Percentiles rank a stretch among this genome's conserved stretches.
These are phyloP conservation scores for Rhogogaster chlorosoma DNA, from an alignment of 2,888 invertebrate species.

Conservation along the genomic window DNA sequence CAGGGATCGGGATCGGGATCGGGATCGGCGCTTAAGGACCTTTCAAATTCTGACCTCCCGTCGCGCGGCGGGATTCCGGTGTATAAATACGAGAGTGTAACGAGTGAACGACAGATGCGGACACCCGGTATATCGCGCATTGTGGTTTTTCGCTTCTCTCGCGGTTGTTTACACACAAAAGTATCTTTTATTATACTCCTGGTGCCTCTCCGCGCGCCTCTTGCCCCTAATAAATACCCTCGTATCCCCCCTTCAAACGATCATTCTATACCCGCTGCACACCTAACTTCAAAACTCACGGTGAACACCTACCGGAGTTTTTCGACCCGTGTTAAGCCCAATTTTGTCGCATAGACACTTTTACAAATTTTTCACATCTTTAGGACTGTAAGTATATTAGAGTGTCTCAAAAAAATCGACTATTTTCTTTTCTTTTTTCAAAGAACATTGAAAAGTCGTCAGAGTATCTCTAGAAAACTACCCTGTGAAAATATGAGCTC, in stretches of 20 bases:
- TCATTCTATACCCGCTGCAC: too few relatives aligned
- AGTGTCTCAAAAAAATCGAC: too few relatives aligned
- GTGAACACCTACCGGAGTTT: background rate
- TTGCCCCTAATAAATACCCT: too few relatives aligned
- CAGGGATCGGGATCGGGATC: background rate
- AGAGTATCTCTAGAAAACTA: too few relatives aligned
- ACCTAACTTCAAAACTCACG: too few relatives aligned
- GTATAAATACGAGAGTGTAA: too few relatives aligned
- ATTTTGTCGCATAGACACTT: background rate
- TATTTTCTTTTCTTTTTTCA: too few relatives aligned
- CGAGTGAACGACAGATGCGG: constrained; percentile 21
- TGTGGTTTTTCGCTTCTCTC: background rate
- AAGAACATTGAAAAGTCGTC: too few relatives aligned
- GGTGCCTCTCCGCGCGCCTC: background rate
- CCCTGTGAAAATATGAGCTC: too few relatives aligned
- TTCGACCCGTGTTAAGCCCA: background rate
- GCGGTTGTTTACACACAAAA: constrained; percentile 37
- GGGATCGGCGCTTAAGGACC: background rate
- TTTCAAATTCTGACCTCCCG: constrained; percentile 34
- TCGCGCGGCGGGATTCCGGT: background rate
- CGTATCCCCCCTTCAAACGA: too few relatives aligned
- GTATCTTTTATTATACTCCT: constrained; percentile 32
- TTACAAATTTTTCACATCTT: too few relatives aligned
- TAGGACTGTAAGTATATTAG: too few relatives aligned
- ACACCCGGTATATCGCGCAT: constrained; percentile 41